Percentiles rank a stretch among this genome's conserved stretches.
Evolutionary conservation across 2,888 invertebrate species (phyloP).

Genomic region (Pilophorus perplexus): DNA sequence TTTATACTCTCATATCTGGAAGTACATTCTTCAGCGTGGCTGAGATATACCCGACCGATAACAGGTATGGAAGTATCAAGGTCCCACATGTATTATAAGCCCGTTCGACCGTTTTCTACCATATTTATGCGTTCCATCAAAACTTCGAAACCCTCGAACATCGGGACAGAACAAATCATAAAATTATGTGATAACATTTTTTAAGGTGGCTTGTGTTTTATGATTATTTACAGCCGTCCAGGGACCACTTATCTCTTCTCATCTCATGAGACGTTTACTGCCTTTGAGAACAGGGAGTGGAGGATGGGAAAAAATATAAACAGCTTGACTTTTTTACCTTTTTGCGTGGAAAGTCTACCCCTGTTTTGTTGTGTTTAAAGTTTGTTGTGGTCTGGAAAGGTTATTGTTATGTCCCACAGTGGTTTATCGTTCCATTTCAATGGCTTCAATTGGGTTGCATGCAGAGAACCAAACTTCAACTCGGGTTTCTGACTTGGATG

Average conservation of each 20-base stretch:
- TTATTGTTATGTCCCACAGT: conserved; percentile 15
- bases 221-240: conserved; percentile 34
- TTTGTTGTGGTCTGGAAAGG: conserved; percentile 17
- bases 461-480: background rate
- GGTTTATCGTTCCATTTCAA: conserved; percentile 21
- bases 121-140: conserved; percentile 43
- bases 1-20: conserved; percentile 39
- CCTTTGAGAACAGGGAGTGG: conserved; percentile 27
- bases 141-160: conserved; percentile 41
- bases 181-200: conserved; percentile 44
- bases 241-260: conserved; percentile 31
- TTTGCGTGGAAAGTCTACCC: conserved; percentile 17
- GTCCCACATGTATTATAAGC: conserved; percentile 30
- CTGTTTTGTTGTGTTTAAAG: background rate
- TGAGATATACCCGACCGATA: conserved; percentile 38
- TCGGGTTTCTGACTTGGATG: too few species aligned
- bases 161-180: conserved; percentile 43
- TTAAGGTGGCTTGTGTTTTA: conserved; percentile 42
- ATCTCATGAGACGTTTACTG: conserved; percentile 37
- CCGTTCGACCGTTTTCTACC: conserved; percentile 40
- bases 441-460: conserved; percentile 1
- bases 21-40: conserved; percentile 35
- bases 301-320: conserved; percentile 19
- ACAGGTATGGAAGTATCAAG: conserved; percentile 42
- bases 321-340: conserved; percentile 31